Conservation (phyloP, 1,140 invertebrate genomes). For the Aphis craccivora region DNA sequence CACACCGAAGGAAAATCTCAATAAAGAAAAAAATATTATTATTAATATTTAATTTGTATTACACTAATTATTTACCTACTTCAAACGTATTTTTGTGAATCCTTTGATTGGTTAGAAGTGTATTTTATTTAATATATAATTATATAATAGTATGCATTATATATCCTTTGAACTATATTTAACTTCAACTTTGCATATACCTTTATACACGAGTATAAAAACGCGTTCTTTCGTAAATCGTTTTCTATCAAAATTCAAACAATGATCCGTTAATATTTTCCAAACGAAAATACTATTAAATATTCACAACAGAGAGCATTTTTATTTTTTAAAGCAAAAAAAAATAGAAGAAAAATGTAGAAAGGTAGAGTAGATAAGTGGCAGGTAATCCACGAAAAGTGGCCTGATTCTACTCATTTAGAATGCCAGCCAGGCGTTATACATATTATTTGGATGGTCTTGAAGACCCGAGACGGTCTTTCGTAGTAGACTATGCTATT, state of each 20-base stretch:
- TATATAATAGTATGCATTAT: no score
- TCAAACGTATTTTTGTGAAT: neutral
- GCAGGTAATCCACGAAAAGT: slow-evolving; percentile 35
- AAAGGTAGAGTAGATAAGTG: neutral
- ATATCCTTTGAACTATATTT: neutral
- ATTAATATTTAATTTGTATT: neutral
- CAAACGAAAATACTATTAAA: slow-evolving; percentile 22
- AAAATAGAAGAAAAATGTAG: neutral
- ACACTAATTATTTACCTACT: neutral
- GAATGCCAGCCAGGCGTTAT: slow-evolving; percentile 30
- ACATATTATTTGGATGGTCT: slow-evolving; percentile 39
- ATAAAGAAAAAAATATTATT: neutral
- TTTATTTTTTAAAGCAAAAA: neutral
- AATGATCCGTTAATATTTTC: neutral
- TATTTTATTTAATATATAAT: neutral
- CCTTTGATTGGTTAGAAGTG: no score
- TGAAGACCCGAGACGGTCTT: neutral
- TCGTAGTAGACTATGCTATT: neutral
- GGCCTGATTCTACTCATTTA: neutral
- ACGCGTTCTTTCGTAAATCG: neutral
- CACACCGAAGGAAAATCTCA: neutral
- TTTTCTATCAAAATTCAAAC: slow-evolving; percentile 16
- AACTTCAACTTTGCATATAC: neutral
- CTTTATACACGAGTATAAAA: neutral
- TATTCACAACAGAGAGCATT: neutral